These are phyloP conservation scores for Drosophila ironensis DNA, from an alignment of 1,140 invertebrate species.

Conservation along the genomic window DNA sequence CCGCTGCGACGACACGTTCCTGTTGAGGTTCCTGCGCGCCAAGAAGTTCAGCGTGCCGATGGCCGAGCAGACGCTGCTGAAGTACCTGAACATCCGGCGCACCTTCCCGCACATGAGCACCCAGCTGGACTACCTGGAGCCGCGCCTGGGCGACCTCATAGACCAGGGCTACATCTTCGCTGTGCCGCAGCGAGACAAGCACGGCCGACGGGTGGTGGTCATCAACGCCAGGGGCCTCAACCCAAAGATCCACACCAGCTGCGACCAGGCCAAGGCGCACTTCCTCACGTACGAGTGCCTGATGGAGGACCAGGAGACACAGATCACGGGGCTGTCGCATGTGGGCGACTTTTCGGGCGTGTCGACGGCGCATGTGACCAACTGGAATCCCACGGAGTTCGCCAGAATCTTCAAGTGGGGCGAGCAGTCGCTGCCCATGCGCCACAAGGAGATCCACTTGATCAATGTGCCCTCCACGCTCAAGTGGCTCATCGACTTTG, in stretches of 20 bases:
- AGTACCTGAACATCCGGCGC: slow-evolving; percentile 89
- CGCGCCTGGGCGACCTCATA: slow-evolving; percentile 85
- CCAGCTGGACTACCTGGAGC: slow-evolving; percentile 86
- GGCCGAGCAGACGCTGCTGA: slow-evolving; percentile 89
- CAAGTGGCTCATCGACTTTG: slow-evolving; percentile 88
- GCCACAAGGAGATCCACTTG: slow-evolving; percentile 89
- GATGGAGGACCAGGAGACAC: slow-evolving; percentile 88
- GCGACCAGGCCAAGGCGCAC: slow-evolving; percentile 87
- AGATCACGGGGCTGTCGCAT: slow-evolving; percentile 87
- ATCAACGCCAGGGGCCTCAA: slow-evolving; percentile 87
- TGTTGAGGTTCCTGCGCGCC: slow-evolving; percentile 89
- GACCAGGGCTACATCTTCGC: slow-evolving; percentile 87
- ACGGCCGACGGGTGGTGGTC: slow-evolving; percentile 88
- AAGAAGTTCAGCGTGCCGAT: slow-evolving; percentile 91
- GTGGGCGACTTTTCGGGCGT: slow-evolving; percentile 85
- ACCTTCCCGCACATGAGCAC: slow-evolving; percentile 85
- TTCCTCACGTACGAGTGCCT: slow-evolving; percentile 88
- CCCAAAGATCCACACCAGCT: slow-evolving; percentile 85
- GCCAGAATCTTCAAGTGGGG: slow-evolving; percentile 87
- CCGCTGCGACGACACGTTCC: slow-evolving; percentile 88
- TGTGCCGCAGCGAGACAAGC: slow-evolving; percentile 87
- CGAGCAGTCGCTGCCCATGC: slow-evolving; percentile 90
- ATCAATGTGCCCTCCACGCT: slow-evolving; percentile 87
- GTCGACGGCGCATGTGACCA: slow-evolving; percentile 84
- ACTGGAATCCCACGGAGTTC: slow-evolving; percentile 87